Evolutionary conservation across 2,888 invertebrate species (phyloP).

Genomic region (Leistus spinibarbis): DNA sequence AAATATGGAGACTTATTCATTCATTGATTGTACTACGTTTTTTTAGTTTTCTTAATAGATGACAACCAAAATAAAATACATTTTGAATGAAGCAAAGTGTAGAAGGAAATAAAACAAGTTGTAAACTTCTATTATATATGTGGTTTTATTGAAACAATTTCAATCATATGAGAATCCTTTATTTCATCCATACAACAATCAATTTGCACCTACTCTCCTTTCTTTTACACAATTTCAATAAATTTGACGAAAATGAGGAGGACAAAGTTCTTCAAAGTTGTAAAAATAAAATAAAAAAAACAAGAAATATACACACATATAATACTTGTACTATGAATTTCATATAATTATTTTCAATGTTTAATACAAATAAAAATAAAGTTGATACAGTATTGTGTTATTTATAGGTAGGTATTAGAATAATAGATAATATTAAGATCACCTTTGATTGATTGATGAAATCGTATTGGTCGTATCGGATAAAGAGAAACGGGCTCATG

Average conservation of each 20-base stretch:
- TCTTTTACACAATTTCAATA: not conserved
- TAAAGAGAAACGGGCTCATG: not conserved
- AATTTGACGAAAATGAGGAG: not conserved
- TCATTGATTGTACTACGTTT: slow-evolving; percentile 6
- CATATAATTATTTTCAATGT: not conserved
- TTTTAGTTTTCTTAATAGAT: not conserved
- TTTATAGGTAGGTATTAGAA: not conserved
- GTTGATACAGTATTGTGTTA: not conserved
- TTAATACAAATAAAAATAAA: not conserved
- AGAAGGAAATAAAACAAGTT: not conserved
- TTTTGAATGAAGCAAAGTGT: not conserved
- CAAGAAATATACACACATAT: not conserved
- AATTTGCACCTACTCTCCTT: not conserved
- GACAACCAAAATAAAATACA: not conserved
- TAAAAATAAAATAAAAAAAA: not conserved
- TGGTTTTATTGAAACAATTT: not conserved
- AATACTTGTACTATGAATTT: not conserved
- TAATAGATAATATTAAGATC: not conserved
- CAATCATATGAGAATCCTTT: not conserved
- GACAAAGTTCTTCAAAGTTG: not conserved
- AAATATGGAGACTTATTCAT: no score
- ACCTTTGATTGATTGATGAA: not conserved
- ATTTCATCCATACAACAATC: not conserved
- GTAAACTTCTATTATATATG: not conserved
- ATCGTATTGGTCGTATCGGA: not conserved